Evolutionary conservation across 2,113 vertebrate species (phyloP).

Genomic region (Pterocles orientalis): DNA sequence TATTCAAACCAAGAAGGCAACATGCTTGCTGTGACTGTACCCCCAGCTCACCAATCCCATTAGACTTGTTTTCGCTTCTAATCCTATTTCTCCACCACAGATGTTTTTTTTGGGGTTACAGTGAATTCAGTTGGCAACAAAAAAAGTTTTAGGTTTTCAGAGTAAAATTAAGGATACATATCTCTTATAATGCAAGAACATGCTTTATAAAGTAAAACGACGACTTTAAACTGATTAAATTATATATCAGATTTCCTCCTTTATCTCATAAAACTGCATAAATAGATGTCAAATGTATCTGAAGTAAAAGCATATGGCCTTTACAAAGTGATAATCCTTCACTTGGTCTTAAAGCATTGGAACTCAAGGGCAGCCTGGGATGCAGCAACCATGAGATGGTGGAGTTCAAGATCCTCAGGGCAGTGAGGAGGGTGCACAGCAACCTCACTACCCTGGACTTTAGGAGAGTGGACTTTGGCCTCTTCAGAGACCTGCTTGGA

Average conservation of each 20-base stretch:
- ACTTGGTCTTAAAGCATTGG: neutral
- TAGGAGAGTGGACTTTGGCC: too few species aligned
- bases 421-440: too few species aligned
- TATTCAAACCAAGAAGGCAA: neutral
- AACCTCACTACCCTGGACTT: too few species aligned
- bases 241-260: neutral
- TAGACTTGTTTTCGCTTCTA: neutral
- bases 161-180: neutral
- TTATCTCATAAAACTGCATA: constrained; percentile 16
- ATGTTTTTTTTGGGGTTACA: neutral
- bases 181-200: neutral
- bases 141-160: neutral
- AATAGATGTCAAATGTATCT: neutral
- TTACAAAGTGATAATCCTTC: constrained; percentile 17
- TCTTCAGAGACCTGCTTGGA: too few species aligned
- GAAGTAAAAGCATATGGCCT: constrained; percentile 3
- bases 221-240: constrained; percentile 25
- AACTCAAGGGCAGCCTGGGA: too few species aligned
- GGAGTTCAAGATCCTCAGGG: too few species aligned
- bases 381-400: too few species aligned
- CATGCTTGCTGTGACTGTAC: neutral
- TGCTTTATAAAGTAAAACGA: neutral
- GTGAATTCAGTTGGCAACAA: neutral
- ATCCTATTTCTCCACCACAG: neutral
- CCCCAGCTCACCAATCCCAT: accelerated